A percentile compares a stretch with the other conserved stretches of the same genome.
These are phyloP conservation scores for Blastobasis adustella DNA, from an alignment of 2,888 invertebrate genomes.

Conservation along the genomic window DNA sequence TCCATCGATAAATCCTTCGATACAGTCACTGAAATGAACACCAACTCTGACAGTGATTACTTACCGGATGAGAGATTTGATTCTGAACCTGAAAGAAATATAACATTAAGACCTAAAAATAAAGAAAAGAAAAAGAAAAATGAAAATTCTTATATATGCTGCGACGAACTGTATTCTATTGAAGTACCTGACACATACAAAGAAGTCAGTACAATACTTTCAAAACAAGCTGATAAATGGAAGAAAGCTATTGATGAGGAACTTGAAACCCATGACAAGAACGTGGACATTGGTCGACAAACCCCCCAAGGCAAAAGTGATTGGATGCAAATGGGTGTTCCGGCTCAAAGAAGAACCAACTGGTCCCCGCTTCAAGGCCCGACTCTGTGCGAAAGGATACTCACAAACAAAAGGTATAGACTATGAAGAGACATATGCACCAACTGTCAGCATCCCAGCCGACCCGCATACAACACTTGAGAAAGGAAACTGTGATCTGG, in stretches of 20 bases:
- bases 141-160: background rate
- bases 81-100: background rate
- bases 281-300: background rate
- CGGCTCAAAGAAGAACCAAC: no score
- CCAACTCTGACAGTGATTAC: background rate
- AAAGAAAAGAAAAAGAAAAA: background rate
- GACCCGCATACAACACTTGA: no score
- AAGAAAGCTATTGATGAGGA: background rate
- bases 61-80: background rate
- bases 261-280: background rate
- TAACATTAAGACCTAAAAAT: background rate
- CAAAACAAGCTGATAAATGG: background rate
- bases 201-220: background rate
- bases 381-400: background rate
- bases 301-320: background rate
- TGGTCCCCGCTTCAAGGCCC: background rate
- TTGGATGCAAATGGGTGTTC: background rate
- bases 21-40: background rate
- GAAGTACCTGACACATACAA: background rate
- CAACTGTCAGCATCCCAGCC: no score
- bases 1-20: no score
- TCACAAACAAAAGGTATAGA: background rate
- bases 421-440: background rate
- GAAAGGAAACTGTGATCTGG: no score
- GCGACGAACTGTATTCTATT: background rate